phyloP scores from a whole-genome alignment of 2,797 vertebrate genomes.

The Naso thynnoides region DNA sequence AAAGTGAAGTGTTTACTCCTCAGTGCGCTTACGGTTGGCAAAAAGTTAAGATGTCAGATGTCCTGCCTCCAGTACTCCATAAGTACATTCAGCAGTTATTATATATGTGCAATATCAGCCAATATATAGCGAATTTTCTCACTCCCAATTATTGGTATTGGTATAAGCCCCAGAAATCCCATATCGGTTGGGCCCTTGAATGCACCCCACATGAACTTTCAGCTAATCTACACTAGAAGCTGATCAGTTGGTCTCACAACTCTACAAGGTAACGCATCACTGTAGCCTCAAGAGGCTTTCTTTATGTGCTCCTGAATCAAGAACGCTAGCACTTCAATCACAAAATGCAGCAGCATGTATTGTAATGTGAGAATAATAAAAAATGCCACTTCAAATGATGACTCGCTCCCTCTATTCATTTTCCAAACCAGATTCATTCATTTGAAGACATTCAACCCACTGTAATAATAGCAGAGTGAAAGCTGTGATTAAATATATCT shows the following conservation, averaged over 20 bases:
- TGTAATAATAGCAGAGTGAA: slow-evolving; percentile 25
- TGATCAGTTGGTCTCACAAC: slow-evolving; percentile 17
- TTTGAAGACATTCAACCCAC: slow-evolving; percentile 9
- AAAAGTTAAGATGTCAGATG: too few species aligned
- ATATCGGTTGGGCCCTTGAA: too few species aligned
- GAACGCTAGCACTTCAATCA: slow-evolving; percentile 35
- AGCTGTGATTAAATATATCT: slow-evolving; percentile 37
- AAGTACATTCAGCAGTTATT: too few species aligned
- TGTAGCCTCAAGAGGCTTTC: slow-evolving; percentile 17
- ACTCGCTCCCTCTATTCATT: slow-evolving; percentile 34
- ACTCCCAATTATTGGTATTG: too few species aligned
- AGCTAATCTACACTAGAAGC: slow-evolving; percentile 10
- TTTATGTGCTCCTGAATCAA: neutral
- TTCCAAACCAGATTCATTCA: slow-evolving; percentile 19
- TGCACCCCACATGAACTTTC: slow-evolving; percentile 2
- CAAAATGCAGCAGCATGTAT: slow-evolving; percentile 1
- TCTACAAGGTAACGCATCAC: neutral
- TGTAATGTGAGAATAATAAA: slow-evolving; percentile 30
- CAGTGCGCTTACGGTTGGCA: too few species aligned
- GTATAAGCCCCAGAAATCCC: too few species aligned
- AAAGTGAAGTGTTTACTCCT: too few species aligned
- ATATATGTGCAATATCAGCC: too few species aligned
- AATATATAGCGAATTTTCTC: too few species aligned
- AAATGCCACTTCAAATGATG: slow-evolving; percentile 33
- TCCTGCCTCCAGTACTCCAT: too few species aligned